Evolutionary conservation across 2,888 invertebrate genomes (phyloP).

Genomic region (Dorcus hopei): DNA sequence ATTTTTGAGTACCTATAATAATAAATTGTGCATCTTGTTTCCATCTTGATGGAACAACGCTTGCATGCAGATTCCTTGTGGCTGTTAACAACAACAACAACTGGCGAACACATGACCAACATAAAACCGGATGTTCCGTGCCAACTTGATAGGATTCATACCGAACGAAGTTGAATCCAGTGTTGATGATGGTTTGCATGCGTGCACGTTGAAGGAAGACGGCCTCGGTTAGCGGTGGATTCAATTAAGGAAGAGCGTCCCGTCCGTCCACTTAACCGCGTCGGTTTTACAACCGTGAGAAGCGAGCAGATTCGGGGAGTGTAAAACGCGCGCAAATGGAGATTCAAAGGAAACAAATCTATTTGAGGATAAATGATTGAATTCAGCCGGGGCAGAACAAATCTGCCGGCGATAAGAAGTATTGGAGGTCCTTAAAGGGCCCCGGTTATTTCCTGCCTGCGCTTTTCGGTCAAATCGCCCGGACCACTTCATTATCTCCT

Average conservation of each 20-base stretch:
- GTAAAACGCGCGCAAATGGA: conserved; percentile 13
- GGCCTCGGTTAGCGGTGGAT: no score
- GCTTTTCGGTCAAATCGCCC: conserved; percentile 38
- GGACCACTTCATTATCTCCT: conserved; percentile 47
- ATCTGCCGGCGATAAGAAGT: conserved; percentile 45
- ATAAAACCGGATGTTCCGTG: conserved; percentile 42
- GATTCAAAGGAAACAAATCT: conserved; percentile 21
- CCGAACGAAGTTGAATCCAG: conserved; percentile 18
- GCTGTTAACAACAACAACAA: conserved; percentile 28
- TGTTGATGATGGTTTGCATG: no score
- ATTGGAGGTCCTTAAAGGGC: conserved; percentile 37
- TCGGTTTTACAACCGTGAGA: conserved; percentile 25
- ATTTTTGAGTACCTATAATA: no score
- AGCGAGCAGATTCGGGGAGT: conserved; percentile 22
- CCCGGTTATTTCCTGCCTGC: conserved; percentile 35
- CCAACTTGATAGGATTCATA: conserved; percentile 44
- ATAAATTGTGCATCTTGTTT: no score
- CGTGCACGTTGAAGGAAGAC: no score
- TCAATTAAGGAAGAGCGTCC: no score
- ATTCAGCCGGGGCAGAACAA: conserved; percentile 28
- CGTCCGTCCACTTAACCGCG: neutral
- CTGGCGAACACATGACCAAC: conserved; percentile 44
- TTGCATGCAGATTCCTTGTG: no score
- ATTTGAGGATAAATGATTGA: conserved; percentile 27
- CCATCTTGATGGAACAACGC: no score